phyloP scores from a whole-genome alignment of 2,888 invertebrate species.

The Drosophila nr. medialis region DNA sequence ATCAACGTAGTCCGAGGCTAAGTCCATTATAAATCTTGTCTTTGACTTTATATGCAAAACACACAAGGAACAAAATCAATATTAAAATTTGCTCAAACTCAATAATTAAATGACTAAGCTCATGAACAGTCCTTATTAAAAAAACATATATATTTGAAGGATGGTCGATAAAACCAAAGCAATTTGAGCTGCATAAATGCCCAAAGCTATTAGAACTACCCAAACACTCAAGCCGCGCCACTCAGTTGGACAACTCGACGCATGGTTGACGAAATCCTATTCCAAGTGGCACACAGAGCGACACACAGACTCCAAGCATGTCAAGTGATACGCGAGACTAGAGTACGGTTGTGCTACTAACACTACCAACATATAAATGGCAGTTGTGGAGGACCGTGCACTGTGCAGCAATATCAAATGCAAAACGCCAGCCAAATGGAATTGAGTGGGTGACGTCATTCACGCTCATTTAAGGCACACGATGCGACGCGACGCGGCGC shows the following conservation, averaged over 20 bases:
- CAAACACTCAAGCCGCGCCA: neutral
- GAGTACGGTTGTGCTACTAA: constrained; percentile 8
- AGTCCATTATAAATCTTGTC: constrained; percentile 11
- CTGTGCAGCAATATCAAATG: constrained; percentile 52
- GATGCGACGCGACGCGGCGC: neutral
- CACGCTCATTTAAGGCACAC: constrained; percentile 17
- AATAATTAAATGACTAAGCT: neutral
- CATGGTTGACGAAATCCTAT: neutral
- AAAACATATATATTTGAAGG: neutral
- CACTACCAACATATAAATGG: constrained; percentile 8
- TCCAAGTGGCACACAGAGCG: constrained; percentile 4
- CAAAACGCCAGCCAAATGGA: constrained; percentile 70
- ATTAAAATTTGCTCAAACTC: neutral
- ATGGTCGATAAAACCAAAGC: neutral
- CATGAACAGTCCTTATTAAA: neutral
- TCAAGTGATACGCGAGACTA: constrained; percentile 54
- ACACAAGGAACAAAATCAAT: neutral
- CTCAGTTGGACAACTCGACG: neutral
- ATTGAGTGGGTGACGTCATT: constrained; percentile 51
- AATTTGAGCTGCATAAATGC: neutral
- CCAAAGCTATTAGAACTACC: neutral
- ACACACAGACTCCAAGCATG: constrained; percentile 40
- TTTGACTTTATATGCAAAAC: constrained; percentile 14
- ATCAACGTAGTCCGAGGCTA: constrained; percentile 7
- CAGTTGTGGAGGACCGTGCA: constrained; percentile 37